Conservation (phyloP, 1,140 invertebrate genomes). For the Lasaia peninsularis region DNA sequence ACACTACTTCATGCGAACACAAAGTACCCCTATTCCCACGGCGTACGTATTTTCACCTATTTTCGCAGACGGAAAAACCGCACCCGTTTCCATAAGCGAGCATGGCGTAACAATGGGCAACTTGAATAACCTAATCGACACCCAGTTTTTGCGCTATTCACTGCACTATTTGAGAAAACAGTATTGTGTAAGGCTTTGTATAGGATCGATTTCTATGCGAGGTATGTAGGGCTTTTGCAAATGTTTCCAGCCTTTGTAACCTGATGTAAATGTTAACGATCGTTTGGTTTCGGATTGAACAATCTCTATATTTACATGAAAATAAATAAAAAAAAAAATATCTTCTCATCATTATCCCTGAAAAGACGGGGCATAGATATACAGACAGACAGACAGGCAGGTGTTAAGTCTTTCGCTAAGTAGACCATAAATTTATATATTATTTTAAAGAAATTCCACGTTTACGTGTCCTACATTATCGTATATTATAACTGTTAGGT, state of each 20-base stretch:
- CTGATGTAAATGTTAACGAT: too few species aligned
- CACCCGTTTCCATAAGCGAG: conserved; percentile 39
- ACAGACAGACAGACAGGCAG: too few species aligned
- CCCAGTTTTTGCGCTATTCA: conserved; percentile 34
- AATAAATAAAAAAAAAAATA: too few species aligned
- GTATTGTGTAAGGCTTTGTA: conserved; percentile 8
- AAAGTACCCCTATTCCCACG: conserved; percentile 44
- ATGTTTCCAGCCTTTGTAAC: background rate
- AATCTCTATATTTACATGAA: too few species aligned
- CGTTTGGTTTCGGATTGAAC: too few species aligned
- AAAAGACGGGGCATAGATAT: too few species aligned
- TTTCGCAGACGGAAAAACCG: conserved; percentile 58
- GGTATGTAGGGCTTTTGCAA: background rate
- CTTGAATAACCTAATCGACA: conserved; percentile 48
- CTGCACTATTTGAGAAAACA: conserved; percentile 26
- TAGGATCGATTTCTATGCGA: conserved; percentile 9
- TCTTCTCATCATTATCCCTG: too few species aligned
- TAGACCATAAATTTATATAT: too few species aligned
- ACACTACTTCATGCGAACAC: conserved; percentile 24
- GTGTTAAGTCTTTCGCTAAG: too few species aligned
- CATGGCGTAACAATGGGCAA: conserved; percentile 41
- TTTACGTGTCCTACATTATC: too few species aligned
- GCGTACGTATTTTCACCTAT: conserved; percentile 61
- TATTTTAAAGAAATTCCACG: too few species aligned
- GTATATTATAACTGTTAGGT: too few species aligned